phyloP scores from a whole-genome alignment of 2,888 invertebrate species.

The Sesia bembeciformis region DNA sequence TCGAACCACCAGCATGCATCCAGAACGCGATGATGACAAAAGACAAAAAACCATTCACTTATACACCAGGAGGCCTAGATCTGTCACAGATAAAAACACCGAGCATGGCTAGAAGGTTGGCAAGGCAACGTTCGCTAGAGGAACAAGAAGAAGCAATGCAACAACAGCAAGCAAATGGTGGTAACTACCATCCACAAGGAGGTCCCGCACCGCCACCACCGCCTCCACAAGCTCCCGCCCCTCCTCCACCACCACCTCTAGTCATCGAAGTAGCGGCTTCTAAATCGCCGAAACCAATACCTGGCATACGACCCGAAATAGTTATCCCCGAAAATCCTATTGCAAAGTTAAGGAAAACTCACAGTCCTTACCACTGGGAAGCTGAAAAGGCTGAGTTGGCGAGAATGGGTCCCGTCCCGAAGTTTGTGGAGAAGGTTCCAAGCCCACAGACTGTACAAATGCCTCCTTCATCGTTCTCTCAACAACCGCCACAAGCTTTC shows the following conservation, averaged over 20 bases:
- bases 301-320: slow-evolving; percentile 80
- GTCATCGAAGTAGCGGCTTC: slow-evolving; percentile 66
- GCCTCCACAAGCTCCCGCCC: slow-evolving; percentile 59
- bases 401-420: slow-evolving; percentile 60
- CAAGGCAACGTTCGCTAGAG: slow-evolving; percentile 76
- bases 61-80: slow-evolving; percentile 94
- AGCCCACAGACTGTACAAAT: slow-evolving; percentile 65
- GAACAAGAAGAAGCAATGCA: slow-evolving; percentile 65
- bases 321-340: slow-evolving; percentile 84
- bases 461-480: slow-evolving; percentile 49
- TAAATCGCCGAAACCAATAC: slow-evolving; percentile 67
- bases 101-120: slow-evolving; percentile 87
- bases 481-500: slow-evolving; percentile 32
- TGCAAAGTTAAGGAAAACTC: slow-evolving; percentile 79
- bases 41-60: slow-evolving; percentile 97
- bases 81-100: slow-evolving; percentile 92
- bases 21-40: slow-evolving; percentile 96
- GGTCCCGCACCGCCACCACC: slow-evolving; percentile 49
- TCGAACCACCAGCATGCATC: slow-evolving; percentile 89
- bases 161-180: slow-evolving; percentile 23
- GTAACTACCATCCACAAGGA: slow-evolving; percentile 24
- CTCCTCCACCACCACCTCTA: slow-evolving; percentile 71
- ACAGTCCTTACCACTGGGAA: slow-evolving; percentile 79
- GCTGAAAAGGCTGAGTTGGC: slow-evolving; percentile 73
- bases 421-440: slow-evolving; percentile 60